These are phyloP conservation scores for Phortica magna DNA, from an alignment of 2,888 invertebrate species.

Conservation along the genomic window DNA sequence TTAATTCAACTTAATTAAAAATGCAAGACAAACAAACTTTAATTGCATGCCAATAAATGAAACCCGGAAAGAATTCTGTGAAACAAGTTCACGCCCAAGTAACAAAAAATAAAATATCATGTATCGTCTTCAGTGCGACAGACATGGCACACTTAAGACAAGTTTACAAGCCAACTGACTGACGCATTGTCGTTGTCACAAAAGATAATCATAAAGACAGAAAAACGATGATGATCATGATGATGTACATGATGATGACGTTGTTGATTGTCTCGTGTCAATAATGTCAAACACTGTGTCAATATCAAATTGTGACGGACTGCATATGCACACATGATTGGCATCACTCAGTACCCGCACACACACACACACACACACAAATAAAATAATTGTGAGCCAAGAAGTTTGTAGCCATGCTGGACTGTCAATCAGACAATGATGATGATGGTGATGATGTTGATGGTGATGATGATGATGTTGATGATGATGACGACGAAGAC, in stretches of 20 bases:
- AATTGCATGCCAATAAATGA: too few relatives aligned
- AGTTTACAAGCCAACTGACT: too few relatives aligned
- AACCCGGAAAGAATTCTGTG: too few relatives aligned
- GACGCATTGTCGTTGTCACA: neutral
- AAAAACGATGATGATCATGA: neutral
- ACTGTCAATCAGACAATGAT: constrained; percentile 13
- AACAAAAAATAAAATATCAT: too few relatives aligned
- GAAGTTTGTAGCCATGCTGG: neutral
- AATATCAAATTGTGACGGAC: neutral
- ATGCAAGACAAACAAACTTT: too few relatives aligned
- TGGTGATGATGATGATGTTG: too few relatives aligned
- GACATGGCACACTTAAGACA: too few relatives aligned
- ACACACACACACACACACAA: neutral
- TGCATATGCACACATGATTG: neutral
- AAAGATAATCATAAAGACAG: neutral
- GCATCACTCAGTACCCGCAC: neutral
- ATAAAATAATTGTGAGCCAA: neutral
- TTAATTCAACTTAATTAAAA: too few relatives aligned
- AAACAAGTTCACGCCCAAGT: too few relatives aligned
- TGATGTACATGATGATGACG: neutral
- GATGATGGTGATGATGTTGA: too few relatives aligned
- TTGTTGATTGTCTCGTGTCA: constrained; percentile 14
- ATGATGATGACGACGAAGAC: neutral
- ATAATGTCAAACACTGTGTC: constrained; percentile 23
- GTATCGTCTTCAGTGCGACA: too few relatives aligned